Conservation (phyloP, 2,113 vertebrate species). For the Nerophis ophidion region DNA sequence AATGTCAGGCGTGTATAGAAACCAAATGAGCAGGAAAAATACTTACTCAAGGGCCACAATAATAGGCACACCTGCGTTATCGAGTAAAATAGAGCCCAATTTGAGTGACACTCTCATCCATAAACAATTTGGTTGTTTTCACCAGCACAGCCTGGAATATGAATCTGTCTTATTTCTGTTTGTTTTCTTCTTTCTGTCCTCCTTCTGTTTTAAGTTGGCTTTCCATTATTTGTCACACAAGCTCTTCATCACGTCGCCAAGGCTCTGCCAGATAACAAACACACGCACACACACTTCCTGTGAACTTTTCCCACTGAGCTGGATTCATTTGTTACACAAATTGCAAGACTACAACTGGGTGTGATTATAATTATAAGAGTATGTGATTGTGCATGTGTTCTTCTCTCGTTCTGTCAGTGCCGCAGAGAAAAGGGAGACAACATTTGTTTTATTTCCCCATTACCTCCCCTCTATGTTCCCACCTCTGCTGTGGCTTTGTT, state of each 20-base stretch:
- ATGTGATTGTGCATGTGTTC: constrained; percentile 1
- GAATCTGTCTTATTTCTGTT: constrained; percentile 8
- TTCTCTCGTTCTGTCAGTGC: constrained; percentile 10
- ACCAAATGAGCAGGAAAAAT: not conserved
- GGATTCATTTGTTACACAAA: constrained; percentile 30
- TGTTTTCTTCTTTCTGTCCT: not conserved
- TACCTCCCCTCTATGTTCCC: constrained; percentile 11
- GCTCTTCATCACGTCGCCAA: constrained; percentile 15
- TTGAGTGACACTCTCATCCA: too few species aligned
- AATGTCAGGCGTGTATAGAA: not conserved
- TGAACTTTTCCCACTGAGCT: not conserved
- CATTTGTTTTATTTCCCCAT: not conserved
- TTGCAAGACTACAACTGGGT: constrained; percentile 7
- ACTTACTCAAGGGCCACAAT: too few species aligned
- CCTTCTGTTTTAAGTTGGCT: constrained; percentile 8
- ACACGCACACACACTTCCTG: not conserved
- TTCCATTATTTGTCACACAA: constrained; percentile 1
- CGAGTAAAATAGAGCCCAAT: too few species aligned
- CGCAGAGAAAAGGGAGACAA: constrained; percentile 8
- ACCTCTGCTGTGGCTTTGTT: constrained; percentile 17
- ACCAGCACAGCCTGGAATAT: not conserved
- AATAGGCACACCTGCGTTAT: too few species aligned
- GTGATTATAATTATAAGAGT: constrained; percentile 14
- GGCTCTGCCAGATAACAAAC: not conserved
- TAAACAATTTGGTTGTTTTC: too few species aligned